These are phyloP conservation scores for Caenorhabditis sp. DNA, from an alignment of 2,888 invertebrate genomes.

Conservation along the genomic window DNA sequence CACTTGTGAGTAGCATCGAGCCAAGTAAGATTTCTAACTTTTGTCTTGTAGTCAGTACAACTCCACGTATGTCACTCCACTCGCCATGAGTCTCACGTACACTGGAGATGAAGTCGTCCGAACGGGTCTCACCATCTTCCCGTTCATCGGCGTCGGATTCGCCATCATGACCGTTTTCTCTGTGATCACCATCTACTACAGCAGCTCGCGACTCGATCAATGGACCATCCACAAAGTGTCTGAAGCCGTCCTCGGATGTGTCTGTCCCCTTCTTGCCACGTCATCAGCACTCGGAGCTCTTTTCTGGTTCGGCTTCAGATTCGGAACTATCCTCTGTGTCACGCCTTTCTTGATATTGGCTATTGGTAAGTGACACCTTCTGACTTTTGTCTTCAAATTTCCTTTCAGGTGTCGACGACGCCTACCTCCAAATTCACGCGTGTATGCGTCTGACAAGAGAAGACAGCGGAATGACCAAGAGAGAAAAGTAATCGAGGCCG, in stretches of 20 bases:
- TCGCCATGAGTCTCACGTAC: constrained; percentile 70
- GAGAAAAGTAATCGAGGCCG: constrained; percentile 52
- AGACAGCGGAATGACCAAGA: constrained; percentile 54
- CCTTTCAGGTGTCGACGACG: constrained; percentile 72
- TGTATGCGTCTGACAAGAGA: constrained; percentile 67
- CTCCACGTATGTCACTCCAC: constrained; percentile 61
- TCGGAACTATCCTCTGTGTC: constrained; percentile 77
- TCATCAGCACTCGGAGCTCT: constrained; percentile 74
- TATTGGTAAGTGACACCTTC: constrained; percentile 65
- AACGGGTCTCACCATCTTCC: constrained; percentile 75
- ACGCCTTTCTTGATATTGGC: constrained; percentile 76
- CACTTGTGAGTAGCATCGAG: constrained; percentile 62
- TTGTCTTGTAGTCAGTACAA: constrained; percentile 63
- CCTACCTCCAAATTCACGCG: constrained; percentile 75
- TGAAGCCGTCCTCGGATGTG: constrained; percentile 70
- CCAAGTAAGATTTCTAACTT: neutral
- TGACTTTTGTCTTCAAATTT: neutral
- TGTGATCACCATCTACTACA: constrained; percentile 68
- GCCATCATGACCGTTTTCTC: constrained; percentile 72
- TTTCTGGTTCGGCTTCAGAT: constrained; percentile 74
- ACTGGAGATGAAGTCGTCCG: constrained; percentile 75
- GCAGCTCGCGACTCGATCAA: constrained; percentile 59
- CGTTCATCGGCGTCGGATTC: constrained; percentile 74
- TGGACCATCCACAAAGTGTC: constrained; percentile 67
- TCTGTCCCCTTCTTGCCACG: constrained; percentile 73